These are phyloP conservation scores for Mergus octosetaceus DNA, from an alignment of 2,797 vertebrate species.

Conservation along the genomic window DNA sequence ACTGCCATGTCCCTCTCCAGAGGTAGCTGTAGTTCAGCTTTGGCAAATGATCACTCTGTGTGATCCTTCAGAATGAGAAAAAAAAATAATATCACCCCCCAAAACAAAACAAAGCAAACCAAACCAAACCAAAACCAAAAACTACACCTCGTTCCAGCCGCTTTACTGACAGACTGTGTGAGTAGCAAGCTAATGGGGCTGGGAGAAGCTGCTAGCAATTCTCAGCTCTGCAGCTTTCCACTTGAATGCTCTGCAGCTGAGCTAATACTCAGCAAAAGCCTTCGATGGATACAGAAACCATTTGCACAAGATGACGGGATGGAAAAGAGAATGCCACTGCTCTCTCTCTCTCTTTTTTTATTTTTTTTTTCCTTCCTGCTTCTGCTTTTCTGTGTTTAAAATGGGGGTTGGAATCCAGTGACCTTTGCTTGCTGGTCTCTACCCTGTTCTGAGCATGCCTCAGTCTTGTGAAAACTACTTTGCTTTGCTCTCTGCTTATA, in stretches of 20 bases:
- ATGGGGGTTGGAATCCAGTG: neutral
- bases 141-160: neutral
- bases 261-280: neutral
- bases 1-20: neutral
- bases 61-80: neutral
- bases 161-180: neutral
- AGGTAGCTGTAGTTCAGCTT: neutral
- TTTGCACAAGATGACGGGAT: neutral
- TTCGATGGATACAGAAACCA: neutral
- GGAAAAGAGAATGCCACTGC: neutral
- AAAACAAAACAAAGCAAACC: too few relatives aligned
- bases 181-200: neutral
- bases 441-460: neutral
- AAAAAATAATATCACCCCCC: neutral
- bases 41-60: neutral
- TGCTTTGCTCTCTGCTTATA: neutral
- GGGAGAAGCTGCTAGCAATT: neutral
- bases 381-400: neutral
- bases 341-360: neutral
- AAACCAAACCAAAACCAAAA: neutral
- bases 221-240: slow-evolving; percentile 9
- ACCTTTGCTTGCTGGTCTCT: neutral
- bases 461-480: neutral
- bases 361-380: neutral
- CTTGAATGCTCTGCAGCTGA: neutral